Percentiles rank a stretch among this genome's conserved stretches.
These are phyloP conservation scores for Sialia sialis DNA, from an alignment of 2,113 vertebrate genomes.

Conservation along the genomic window DNA sequence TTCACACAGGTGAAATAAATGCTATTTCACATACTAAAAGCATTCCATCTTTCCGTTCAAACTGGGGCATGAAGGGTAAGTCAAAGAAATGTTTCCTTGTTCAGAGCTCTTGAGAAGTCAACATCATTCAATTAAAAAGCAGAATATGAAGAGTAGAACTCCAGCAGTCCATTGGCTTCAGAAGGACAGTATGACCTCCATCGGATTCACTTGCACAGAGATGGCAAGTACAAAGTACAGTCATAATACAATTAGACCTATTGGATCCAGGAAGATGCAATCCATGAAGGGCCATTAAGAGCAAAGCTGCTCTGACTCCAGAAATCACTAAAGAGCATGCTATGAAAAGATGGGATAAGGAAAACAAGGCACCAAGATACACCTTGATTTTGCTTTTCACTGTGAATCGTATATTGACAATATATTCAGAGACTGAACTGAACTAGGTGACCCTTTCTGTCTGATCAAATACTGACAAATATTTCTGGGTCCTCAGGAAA, in stretches of 20 bases:
- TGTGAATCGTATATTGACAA: not conserved
- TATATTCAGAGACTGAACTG: not conserved
- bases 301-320: not conserved
- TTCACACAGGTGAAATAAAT: not conserved
- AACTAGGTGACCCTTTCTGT: not conserved
- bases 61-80: fast-evolving
- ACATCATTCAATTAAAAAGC: not conserved
- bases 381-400: not conserved
- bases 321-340: not conserved
- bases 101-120: not conserved
- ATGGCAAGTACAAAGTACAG: not conserved
- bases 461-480: not conserved
- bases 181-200: not conserved
- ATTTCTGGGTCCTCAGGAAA: not conserved
- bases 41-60: not conserved
- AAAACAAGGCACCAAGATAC: not conserved
- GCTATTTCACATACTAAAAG: not conserved
- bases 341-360: not conserved
- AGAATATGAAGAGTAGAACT: not conserved
- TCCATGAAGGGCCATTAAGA: not conserved
- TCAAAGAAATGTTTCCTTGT: not conserved
- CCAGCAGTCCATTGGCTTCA: not conserved
- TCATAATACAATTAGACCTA: not conserved
- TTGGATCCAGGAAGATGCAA: not conserved
- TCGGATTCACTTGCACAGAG: not conserved